Percentiles rank a stretch among this genome's conserved stretches.
phyloP scores from a whole-genome alignment of 2,113 vertebrate species.

The Pseudonaja textilis region DNA sequence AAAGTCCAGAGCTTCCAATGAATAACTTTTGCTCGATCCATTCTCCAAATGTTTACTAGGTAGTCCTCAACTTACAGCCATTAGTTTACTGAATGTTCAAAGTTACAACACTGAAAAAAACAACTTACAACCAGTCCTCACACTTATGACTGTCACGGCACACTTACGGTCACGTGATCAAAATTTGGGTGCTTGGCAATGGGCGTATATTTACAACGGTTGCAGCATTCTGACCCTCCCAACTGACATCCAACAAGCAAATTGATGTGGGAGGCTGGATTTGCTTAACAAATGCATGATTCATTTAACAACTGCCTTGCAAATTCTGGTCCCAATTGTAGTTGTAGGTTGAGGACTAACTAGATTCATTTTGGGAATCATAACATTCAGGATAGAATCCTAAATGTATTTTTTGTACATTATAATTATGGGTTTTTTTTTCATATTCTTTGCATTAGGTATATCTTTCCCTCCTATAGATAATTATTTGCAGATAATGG shows the following conservation, averaged over 20 bases:
- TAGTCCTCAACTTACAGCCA: not conserved
- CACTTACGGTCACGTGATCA: not conserved
- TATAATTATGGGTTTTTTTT: not conserved
- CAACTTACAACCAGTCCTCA: not conserved
- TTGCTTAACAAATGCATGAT: not conserved
- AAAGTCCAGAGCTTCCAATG: too few species aligned
- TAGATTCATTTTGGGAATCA: not conserved
- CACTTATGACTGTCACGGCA: not conserved
- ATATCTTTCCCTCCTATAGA: not conserved
- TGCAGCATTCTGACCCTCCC: not conserved
- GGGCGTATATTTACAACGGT: not conserved
- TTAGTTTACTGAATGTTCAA: not conserved
- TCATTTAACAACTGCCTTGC: not conserved
- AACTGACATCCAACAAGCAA: not conserved
- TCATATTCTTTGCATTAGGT: not conserved
- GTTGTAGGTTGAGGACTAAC: not conserved
- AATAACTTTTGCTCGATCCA: not conserved
- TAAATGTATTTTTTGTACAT: not conserved
- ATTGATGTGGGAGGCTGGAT: not conserved
- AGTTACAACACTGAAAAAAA: not conserved
- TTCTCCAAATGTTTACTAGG: not conserved
- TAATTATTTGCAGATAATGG: not conserved
- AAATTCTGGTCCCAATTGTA: not conserved
- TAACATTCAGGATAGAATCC: not conserved
- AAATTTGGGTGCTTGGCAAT: not conserved